Evolutionary conservation across 1,140 invertebrate genomes (phyloP), one percentile per base, ranked within the genome.

Genomic region (Euwallacea similis): DNA sequence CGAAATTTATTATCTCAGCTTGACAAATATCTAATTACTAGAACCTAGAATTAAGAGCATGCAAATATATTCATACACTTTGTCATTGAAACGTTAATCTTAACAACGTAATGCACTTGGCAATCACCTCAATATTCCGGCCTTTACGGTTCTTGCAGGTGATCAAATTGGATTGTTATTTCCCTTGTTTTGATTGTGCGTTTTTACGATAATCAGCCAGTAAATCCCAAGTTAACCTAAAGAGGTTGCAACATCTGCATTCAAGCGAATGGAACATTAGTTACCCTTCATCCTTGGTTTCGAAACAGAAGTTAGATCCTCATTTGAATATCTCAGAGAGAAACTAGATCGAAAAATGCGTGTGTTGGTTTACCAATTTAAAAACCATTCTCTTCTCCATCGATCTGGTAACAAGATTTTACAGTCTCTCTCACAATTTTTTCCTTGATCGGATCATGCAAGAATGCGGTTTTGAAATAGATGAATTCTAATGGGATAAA

Each of bases 31-130:
- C 71, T 73, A 66, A 33, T 33, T 33, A 33, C 21, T 33, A 33
- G 21, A 33, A 33, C 21, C 66, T 50, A 50, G 46, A 50, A 53
- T 66, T 71, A 69, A 73, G 66, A 70, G 50, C 69, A 76, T 76
- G 75, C 75, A 72, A 74, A 76, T 76, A 41, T 70, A 76, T 76
- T 71, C 75, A 72, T 72, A 71, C 68, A 56, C 66, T 75, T 75
- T 76, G 75, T 76, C 75, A 76, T 76, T 76, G 75, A 76, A 76
- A 76, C 74, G 73, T 70, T 73, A 72, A 75, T 53, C 53, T 74
- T 73, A 76, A 76, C 73, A 74, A 76, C 74, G 69, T 72, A 73
- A 42, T 76, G 73, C 73, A 75, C 75, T 76, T 76, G 75, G 70
- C 75, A 76, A 75, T 76, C 75, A 76, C 75, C 75, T 76, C 71